Evolutionary conservation across 2,113 vertebrate species (phyloP).

Genomic region (Eolophus roseicapilla): DNA sequence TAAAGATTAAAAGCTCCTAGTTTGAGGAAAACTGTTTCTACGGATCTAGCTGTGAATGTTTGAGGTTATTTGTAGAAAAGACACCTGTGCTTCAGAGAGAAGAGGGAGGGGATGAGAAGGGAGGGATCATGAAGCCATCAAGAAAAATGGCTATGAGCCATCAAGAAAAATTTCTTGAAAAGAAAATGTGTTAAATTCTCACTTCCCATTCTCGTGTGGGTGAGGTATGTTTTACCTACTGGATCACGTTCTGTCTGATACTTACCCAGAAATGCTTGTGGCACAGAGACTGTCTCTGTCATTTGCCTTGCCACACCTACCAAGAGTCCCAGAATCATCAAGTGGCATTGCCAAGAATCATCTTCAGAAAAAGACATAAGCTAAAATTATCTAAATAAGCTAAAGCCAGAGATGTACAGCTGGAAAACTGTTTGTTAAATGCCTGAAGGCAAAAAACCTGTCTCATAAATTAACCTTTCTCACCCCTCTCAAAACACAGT

Average conservation of each 20-base stretch:
- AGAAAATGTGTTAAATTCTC: slow-evolving; percentile 18
- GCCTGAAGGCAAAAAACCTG: not conserved
- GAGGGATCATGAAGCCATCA: not conserved
- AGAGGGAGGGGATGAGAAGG: not conserved
- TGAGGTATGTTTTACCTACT: not conserved
- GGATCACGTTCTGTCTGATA: not conserved
- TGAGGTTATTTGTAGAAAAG: not conserved
- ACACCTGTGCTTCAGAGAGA: not conserved
- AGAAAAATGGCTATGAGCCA: not conserved
- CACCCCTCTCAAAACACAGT: not conserved
- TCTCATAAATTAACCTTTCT: not conserved
- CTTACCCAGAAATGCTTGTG: not conserved
- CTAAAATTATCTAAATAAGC: not conserved
- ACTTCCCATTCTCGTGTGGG: not conserved
- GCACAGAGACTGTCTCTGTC: not conserved
- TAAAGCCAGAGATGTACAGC: not conserved
- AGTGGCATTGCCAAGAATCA: not conserved
- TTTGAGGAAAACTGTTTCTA: not conserved
- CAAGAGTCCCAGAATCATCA: not conserved
- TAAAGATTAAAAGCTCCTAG: not conserved
- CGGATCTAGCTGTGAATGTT: not conserved
- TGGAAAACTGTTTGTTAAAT: not conserved
- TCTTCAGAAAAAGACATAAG: not conserved
- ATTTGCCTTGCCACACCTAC: not conserved
- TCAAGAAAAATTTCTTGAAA: not conserved